Evolutionary conservation across 2,888 invertebrate genomes (phyloP).

Genomic region (Acleris literana): DNA sequence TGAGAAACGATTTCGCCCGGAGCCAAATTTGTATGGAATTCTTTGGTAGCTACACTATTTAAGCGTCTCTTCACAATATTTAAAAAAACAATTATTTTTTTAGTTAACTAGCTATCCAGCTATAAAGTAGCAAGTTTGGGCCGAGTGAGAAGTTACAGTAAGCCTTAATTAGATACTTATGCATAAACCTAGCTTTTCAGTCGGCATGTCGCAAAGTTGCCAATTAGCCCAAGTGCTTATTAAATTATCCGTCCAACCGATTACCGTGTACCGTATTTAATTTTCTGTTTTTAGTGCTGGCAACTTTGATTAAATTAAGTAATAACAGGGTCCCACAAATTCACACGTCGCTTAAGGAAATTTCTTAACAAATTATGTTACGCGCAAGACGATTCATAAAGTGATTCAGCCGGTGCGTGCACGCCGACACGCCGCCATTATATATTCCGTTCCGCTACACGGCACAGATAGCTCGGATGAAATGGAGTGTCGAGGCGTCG

Average conservation of each 20-base stretch:
- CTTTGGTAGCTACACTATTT: no score
- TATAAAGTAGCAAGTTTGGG: background rate
- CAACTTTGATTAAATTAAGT: conserved; percentile 35
- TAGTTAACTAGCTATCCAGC: no score
- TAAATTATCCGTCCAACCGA: conserved; percentile 22
- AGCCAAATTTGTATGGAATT: no score
- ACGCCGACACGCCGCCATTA: conserved; percentile 23
- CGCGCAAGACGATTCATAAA: conserved; percentile 36
- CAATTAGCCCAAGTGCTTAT: conserved; percentile 26
- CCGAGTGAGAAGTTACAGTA: conserved; percentile 3
- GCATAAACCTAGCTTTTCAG: conserved; percentile 4
- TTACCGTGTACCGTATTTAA: conserved; percentile 22
- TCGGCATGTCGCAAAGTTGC: conserved; percentile 21
- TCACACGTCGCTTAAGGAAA: conserved; percentile 35
- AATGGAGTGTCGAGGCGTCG: conserved; percentile 36
- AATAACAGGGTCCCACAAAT: conserved; percentile 35
- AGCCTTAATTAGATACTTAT: conserved; percentile 17
- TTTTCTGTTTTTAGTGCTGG: conserved; percentile 28
- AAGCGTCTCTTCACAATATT: no score
- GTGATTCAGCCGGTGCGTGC: conserved; percentile 30
- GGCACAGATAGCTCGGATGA: conserved; percentile 35
- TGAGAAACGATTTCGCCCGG: no score
- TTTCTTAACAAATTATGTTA: conserved; percentile 37
- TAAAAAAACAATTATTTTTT: no score
- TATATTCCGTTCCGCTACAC: conserved; percentile 22